Base-by-base conservation (phyloP, 1,140 invertebrate genomes). In the Drosophila novamexicana region DNA sequence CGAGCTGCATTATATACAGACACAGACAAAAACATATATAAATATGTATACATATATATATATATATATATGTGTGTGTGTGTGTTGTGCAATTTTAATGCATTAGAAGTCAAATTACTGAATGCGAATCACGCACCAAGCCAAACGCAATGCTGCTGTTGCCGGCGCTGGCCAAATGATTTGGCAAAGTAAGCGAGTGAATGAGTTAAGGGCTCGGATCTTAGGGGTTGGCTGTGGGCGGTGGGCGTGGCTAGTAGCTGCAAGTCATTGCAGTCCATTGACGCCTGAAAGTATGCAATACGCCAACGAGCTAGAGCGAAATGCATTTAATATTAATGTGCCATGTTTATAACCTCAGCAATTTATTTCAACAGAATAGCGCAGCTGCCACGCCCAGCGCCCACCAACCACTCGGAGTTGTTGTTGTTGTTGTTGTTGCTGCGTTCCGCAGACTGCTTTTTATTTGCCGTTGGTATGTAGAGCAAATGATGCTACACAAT, bases 321-420 rank as follows among this genome's bases (percentile, higher is more conserved):
- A 73, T 68, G 79, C 84, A 88, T 88, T 88, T 89, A 89, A 89
- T 88, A 86, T 86, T 86, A 86, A 86, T 86, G 82, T 73, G 82
- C 71, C 66, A 78, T 81, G 82, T 76, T 85, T 85, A 85, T 86
- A 78, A 69, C 63, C 77, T 71, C 40, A 66, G 77, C 84, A 89
- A 88, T 88, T 88, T 84, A 81, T 88, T 80, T 78, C 22, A 29
- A 29, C 22, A 29, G 22, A 29, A 29, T 29, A 29, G 22, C 22
- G 4, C 22, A 29, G 22, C 22, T 69, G 58, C 22, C 44, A 54
- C 44, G 37, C 14, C 39, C 22, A 56, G 54, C 64, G 7, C 44
- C 7, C 32, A 12, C 14, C 9, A 50, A 5, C 40, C 49, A 12
- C 52, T 29, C 7, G 14, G 37, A 50, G 1, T 12, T 42, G 16